Conservation (phyloP, 2,113 vertebrate genomes). For the Mustela lutreola region DNA sequence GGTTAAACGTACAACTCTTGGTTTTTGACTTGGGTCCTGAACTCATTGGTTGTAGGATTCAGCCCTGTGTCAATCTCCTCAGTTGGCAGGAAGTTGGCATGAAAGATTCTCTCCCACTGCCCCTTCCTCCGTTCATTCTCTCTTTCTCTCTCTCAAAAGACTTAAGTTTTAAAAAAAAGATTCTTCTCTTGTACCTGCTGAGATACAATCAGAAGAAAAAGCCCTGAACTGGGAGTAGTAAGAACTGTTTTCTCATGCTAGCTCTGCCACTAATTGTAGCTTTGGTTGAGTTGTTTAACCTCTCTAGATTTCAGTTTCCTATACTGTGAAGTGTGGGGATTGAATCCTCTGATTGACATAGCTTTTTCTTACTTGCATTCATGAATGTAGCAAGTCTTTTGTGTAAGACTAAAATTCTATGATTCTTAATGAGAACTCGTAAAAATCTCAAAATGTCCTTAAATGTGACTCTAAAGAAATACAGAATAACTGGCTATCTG, state of each 20-base stretch:
- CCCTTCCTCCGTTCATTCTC: neutral
- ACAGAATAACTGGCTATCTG: neutral
- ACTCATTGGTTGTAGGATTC: neutral
- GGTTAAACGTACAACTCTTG: neutral
- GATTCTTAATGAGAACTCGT: constrained; percentile 17
- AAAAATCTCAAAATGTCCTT: neutral
- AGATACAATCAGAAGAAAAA: neutral
- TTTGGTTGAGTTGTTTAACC: neutral
- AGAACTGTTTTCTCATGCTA: constrained; percentile 9
- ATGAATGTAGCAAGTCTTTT: constrained; percentile 53
- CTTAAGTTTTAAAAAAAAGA: neutral
- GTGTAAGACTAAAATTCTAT: constrained; percentile 15
- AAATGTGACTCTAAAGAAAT: neutral
- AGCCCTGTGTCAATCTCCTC: neutral
- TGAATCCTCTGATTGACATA: neutral
- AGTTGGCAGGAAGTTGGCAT: neutral
- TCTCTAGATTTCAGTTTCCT: neutral
- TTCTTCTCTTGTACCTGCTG: neutral
- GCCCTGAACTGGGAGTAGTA: neutral
- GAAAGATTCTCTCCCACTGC: neutral
- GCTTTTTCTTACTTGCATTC: neutral
- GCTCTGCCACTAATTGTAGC: neutral
- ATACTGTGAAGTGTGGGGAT: neutral
- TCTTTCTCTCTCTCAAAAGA: neutral
- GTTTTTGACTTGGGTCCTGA: neutral